Evolutionary conservation across 2,797 vertebrate species (phyloP), one percentile per base, ranked within the genome.

Genomic region (Menidia menidia): DNA sequence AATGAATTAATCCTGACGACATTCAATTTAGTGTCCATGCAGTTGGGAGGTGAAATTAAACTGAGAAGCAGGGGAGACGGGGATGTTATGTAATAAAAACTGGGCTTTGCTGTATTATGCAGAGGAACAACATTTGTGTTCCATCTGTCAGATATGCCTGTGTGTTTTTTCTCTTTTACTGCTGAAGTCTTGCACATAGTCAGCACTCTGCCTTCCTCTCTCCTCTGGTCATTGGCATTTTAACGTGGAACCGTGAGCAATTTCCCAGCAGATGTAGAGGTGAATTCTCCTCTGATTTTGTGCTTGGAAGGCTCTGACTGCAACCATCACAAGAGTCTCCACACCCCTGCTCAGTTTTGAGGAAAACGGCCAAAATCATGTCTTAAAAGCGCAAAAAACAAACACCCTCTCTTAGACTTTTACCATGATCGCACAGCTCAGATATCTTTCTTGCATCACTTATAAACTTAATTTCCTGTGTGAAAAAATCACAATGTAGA

Each of bases 91-190:
- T 41, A 64, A n/a, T 67, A 35, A 33, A 74, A 7, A 64, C 14
- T 47, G 56, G 71, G 68, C 47, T 72, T 44, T 62, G 32, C 54
- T 41, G 19, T 73, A 5, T 45, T 65, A 60, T 52, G 25, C 60
- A 64, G 4, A 57, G 19, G 13, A 14, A 50, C 3, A 16, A 85
- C 82, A 86, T 86, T 84, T 88, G 78, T 60, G 70, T 50, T 65
- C 81, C 79, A 81, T 85, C 64, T 84, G 77, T 68, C 18, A 15
- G 60, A 58, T 53, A 44, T 8, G 13, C n/a, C 31, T 53, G 53
- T 60, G 16, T 25, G 25, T 30, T 51, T 60, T 50, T n/a, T 54
- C 51, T 41, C 15, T n/a, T 35, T 59, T 19, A 65, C 52, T 60
- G 25, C 41, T 18, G 60, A 70, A 44, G 14, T 54, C 44, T 25